Conservation (phyloP, 2,797 vertebrate species). For the Chanos chanos region DNA sequence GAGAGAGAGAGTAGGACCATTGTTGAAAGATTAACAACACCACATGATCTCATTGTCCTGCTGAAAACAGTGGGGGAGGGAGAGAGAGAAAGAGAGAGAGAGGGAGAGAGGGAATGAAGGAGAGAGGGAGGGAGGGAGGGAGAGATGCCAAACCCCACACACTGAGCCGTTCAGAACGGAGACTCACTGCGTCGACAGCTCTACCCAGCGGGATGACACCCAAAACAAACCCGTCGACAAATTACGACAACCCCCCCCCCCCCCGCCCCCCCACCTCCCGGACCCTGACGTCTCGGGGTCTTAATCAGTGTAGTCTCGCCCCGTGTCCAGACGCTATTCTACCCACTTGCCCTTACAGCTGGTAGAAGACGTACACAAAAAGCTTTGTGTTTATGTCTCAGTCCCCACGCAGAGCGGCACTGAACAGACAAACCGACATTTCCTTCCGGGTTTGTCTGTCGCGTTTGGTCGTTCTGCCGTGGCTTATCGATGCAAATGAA, state of each 20-base stretch:
- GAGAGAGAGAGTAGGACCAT: conserved; percentile 71
- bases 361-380: too few species aligned
- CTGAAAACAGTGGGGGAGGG: conserved; percentile 76
- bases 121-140: conserved; percentile 65
- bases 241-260: too few species aligned
- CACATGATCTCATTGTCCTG: conserved; percentile 84
- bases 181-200: conserved; percentile 44
- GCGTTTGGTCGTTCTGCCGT: too few species aligned
- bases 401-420: too few species aligned
- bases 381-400: too few species aligned
- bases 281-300: neutral
- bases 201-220: conserved; percentile 37
- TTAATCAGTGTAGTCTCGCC: neutral
- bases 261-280: too few species aligned
- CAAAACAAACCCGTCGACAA: conserved; percentile 24
- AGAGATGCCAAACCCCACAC: conserved; percentile 45
- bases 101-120: conserved; percentile 1
- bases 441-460: too few species aligned
- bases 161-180: conserved; percentile 39
- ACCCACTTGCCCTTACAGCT: too few species aligned
- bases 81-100: conserved; percentile 56
- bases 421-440: too few species aligned
- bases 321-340: too few species aligned
- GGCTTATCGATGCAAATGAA: too few species aligned
- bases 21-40: conserved; percentile 85